Evolutionary conservation across 2,888 invertebrate species (phyloP), one percentile per base, ranked within the genome.

Genomic region (Isoperla grammatica): DNA sequence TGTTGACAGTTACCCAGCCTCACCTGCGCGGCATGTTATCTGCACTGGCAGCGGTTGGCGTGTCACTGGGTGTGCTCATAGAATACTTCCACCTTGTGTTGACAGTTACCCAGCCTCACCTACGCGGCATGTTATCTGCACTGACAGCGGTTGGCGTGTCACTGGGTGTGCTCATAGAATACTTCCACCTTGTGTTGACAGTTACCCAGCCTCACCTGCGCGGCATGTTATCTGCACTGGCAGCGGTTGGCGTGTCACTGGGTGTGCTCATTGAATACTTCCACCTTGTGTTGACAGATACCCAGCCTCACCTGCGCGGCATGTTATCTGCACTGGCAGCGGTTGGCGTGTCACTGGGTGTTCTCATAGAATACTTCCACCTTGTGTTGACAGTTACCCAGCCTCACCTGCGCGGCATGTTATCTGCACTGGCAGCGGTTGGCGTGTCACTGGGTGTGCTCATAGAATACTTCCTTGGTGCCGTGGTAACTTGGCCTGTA

Each of bases 1-100:
- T 43, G 23, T 48, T 35, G 57, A n/a, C 53, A 63, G 85, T 87
- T 1, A 83, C 87, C 0, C 85, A 87, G 65, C 86, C 86, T 0
- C 85, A 87, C 70, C 75, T 87, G 0, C 76, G 89, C n/a, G 89
- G 88, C 1, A 85, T 85, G 80, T 75, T 88, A 6, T 85, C 85
- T 0, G 85, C 87, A 0, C 71, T 87, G 39, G 82, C 86, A 0
- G 87, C 88, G 40, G 83, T 88, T 0, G 83, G 84, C 0, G 84
- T 88, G 0, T 87, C 87, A 45, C 79, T 86, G 20, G 88, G 88
- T 1, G 86, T 87, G 1, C 73, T 87, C 2, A 76, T 65, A n/a
- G 64, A 63, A 57, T 65, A 65, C 40, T 56, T 60, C 2, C 56
- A n/a, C n/a, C n/a, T n/a, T n/a, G n/a, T 43, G 23, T 48, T 35